Evolutionary conservation across 2,113 vertebrate species (phyloP), one percentile per base, ranked within the genome.

Genomic region (Rana temporaria): DNA sequence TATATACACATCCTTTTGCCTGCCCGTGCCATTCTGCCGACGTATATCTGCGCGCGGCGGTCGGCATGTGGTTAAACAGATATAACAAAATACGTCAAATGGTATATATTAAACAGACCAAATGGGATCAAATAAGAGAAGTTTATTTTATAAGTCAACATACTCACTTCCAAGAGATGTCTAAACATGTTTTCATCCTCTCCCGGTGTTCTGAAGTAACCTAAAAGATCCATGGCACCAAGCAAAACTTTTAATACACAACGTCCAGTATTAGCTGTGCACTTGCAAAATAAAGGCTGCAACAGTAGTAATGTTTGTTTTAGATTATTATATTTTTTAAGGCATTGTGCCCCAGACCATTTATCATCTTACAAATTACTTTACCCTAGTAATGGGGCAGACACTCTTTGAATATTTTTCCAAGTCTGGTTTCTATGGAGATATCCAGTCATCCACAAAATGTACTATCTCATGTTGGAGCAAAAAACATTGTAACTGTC

Each of bases 381-480:
- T 94, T 93, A 91, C 73, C 93, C 94, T 92, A 92, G 90, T 66
- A 84, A 63, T 0, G 0, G 86, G 84, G 87, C 90, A 86, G 79
- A 87, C 90, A 88, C 87, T 87, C n/a, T 0, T 0, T 70, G 88
- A 86, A 90, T 95, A 91, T 95, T 94, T 95, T 93, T 91, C 87
- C 90, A 30, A 89, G 87, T 88, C 88, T 92, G 89, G 93, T 95
- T 96, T 90, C 93, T 90, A 90, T 94, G 90, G 94, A 89, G 88
- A 94, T 90, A 78, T 84, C 88, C 82, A 88, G 88, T 86, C 90
- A 88, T 92, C 89, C 84, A 34, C 91, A 90, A 86, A 90, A 89
- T 24, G 86, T 83, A 19, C 38, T 80, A 81, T 91, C 91, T 89
- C 91, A n/a, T 66, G 91, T 88, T 92, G 92, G 76, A 86, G 84